Base-by-base conservation (phyloP, 2,797 vertebrate species). In the Urophycis tenuis region DNA sequence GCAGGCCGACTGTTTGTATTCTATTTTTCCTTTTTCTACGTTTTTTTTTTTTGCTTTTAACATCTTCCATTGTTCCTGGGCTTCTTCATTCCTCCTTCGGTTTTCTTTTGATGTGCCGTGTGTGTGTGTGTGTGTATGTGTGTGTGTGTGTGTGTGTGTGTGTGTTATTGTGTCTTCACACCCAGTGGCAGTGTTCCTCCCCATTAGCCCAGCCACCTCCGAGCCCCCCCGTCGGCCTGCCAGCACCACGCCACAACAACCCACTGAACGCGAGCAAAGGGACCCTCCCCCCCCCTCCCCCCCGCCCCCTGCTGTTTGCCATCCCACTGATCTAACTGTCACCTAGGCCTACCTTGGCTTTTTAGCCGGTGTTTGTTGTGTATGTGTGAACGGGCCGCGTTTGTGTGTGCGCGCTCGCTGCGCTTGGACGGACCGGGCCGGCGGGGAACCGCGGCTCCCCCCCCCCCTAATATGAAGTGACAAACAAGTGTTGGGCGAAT, bases 1-100 rank as follows among this genome's bases (percentile, higher is more conserved):
- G 77, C 85, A 83, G 64, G 80, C 75, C 82, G 30, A 67, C 80
- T 85, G 30, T 73, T 14, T 34, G 17, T 60, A 60, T 60, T 60
- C 3, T 67, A 67, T 67, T 67, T 67, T 49, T 49, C 39, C 6
- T 17, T 49, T 41, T 9, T 60, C 22, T n/a, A n/a, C 5, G 8
- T 25, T 19, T 25, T 33, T 30, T 78, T 82, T 9, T 74, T 7
- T 3, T 14, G 79, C 33, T 78, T 74, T 74, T 79, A 33, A 60
- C 60, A 29, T 64, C 76, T 73, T 19, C 60, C n/a, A 67, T 36
- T 78, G 71, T 78, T 53, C 39, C 31, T 64, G n/a, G 32, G 72
- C 19, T 31, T 35, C 29, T 32, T 70, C 34, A 29, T 74, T 36
- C 69, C 41, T 74, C 53, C 29, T 34, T 39, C 25, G 22, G 67